Evolutionary conservation across 2,797 vertebrate genomes (phyloP), one percentile per base, ranked within the genome.

Genomic region (Loriculus beryllinus): DNA sequence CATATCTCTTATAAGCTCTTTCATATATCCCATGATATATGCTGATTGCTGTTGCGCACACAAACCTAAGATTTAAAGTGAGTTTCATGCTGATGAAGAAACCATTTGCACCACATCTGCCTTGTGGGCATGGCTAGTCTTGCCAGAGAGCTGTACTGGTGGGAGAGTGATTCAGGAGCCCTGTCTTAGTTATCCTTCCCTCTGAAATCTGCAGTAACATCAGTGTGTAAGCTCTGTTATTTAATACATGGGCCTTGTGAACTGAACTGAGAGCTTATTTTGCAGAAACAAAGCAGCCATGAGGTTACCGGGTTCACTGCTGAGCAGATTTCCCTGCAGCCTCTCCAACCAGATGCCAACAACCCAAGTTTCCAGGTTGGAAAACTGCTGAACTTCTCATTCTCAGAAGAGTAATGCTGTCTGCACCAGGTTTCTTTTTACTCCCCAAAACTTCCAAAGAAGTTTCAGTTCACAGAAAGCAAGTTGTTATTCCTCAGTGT

Each of bases 51-150:
- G 3, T 8, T 22, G 17, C 56, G 52, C 16, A 23, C 0, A 1
- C 39, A 48, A 77, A 85, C 17, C 37, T 28, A 39, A 20, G 28
- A 26, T 51, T 49, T 29, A 11, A 51, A 78, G 45, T 6, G 28
- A 59, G 47, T 56, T 88, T 76, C 10, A 6, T 31, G 33, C 22
- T 80, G 64, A 17, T 42, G 37, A 43, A 39, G 71, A 82, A 81
- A 22, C 9, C 0, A 0, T 42, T 88, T 48, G 10, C 14, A 25
- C 20, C 28, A 6, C 0, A 3, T 3, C 37, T 51, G 70, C 64
- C 43, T 54, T 14, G 29, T 0, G 2, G 60, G 31, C 43, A 47
- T 14, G 33, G 54, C 37, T 72, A 65, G 26, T n/a, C 22, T 14
- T 45, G 48, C 60, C 15, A 39, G 60, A 40, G 48, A 47, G 23